Conservation (phyloP, 2,888 invertebrate species). For the Glyphotaelius pellucidus region DNA sequence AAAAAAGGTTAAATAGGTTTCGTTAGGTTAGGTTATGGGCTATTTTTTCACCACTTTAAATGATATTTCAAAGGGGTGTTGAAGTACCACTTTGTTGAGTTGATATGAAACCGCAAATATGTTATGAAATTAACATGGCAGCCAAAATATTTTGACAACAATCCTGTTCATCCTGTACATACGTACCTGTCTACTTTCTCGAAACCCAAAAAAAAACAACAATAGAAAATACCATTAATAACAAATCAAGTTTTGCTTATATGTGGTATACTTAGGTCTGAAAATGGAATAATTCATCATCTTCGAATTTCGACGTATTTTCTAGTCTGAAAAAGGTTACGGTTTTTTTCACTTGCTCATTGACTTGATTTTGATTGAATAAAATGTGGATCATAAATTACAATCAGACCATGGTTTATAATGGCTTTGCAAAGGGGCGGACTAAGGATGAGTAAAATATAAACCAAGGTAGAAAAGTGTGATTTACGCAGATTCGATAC, state of each 20-base stretch:
- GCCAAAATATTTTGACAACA: neutral
- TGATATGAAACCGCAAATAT: too few relatives aligned
- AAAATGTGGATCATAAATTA: conserved; percentile 66
- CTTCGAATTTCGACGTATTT: conserved; percentile 13
- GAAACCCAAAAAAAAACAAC: neutral
- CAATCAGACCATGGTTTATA: conserved; percentile 58
- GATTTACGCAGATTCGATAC: neutral
- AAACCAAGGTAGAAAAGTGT: neutral
- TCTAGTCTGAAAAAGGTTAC: conserved; percentile 10
- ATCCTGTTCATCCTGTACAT: neutral
- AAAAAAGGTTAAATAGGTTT: too few relatives aligned
- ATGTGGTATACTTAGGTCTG: neutral
- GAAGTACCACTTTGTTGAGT: too few relatives aligned
- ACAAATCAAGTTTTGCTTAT: neutral
- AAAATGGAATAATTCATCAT: conserved; percentile 26
- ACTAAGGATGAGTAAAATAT: neutral
- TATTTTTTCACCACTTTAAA: too few relatives aligned
- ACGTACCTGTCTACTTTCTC: neutral
- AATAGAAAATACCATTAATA: neutral
- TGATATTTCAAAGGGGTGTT: too few relatives aligned
- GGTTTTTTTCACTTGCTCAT: conserved; percentile 32
- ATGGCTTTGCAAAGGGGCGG: neutral
- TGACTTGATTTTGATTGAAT: conserved; percentile 62
- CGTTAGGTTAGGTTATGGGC: too few relatives aligned
- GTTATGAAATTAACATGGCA: neutral